Base-by-base conservation (phyloP, 1,140 invertebrate species). In the Leptopilina clavipes region DNA sequence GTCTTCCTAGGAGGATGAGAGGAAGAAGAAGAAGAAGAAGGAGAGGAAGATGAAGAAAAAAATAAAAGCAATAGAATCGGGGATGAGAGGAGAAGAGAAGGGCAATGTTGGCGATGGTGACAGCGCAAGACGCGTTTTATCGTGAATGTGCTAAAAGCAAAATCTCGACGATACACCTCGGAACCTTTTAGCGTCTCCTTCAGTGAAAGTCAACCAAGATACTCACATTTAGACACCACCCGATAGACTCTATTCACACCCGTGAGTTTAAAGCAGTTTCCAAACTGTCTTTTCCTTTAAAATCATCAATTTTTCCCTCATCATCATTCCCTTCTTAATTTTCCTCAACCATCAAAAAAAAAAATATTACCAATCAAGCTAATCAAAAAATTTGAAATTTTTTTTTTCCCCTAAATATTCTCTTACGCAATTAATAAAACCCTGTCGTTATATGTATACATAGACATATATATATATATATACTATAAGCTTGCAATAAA, bases 71-170 rank as follows among this genome's bases (percentile, higher is more conserved):
- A 73, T 78, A 75, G 70, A 70, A 40, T 1, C 2, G 52, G 74
- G 52, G 48, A 45, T 75, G 70, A 76, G 71, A 70, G 72, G 43
- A 72, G 45, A 59, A 54, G 77, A 65, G 76, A 70, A 81, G 71
- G 74, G 76, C 70, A 78, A 78, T 79, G 84, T 80, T 78, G 84
- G 75, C 79, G 82, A 54, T 40, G 73, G 40, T 54, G 56, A 78
- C 78, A 77, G 79, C 81, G 75, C 79, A 79, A 80, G 81, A 80
- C 83, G 86, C 85, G 82, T 90, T 89, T 90, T 90, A 90, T 89
- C 89, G 86, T 84, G 84, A 89, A 88, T 87, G 87, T 89, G 89
- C 88, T 90, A 90, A 90, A 89, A 90, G 88, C 89, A 87, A 90
- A 90, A 90, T 90, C 89, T 89, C 86, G 84, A 84, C 86, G 87